Evolutionary conservation across 2,797 vertebrate species (phyloP).

Genomic region (Parambassis ranga): DNA sequence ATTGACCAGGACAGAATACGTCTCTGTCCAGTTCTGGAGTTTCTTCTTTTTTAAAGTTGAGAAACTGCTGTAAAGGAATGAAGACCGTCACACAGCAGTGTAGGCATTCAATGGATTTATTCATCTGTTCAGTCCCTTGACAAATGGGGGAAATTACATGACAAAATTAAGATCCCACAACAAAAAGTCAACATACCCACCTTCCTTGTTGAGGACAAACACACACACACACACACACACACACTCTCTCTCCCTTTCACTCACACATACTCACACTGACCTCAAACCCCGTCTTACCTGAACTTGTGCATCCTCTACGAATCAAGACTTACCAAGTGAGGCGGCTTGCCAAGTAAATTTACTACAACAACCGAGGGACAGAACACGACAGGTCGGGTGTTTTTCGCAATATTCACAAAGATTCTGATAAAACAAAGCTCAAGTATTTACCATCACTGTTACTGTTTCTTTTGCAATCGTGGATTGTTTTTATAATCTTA

Average conservation of each 20-base stretch:
- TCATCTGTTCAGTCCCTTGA: slow-evolving; percentile 90
- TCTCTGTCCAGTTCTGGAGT: too few relatives aligned
- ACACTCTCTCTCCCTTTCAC: neutral
- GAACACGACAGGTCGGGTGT: neutral
- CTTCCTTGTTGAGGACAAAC: slow-evolving; percentile 42
- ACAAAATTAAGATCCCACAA: slow-evolving; percentile 64
- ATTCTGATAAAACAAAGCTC: slow-evolving; percentile 30
- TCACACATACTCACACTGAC: slow-evolving; percentile 25
- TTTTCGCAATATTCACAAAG: slow-evolving; percentile 13
- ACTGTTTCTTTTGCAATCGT: neutral
- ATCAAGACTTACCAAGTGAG: slow-evolving; percentile 53
- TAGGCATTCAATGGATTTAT: slow-evolving; percentile 95
- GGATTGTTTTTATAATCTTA: slow-evolving; percentile 27
- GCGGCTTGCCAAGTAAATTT: slow-evolving; percentile 43
- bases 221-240: neutral
- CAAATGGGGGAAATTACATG: slow-evolving; percentile 77
- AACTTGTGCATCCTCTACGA: slow-evolving; percentile 82
- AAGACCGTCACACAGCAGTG: neutral
- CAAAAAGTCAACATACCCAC: slow-evolving; percentile 60
- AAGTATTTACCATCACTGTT: slow-evolving; percentile 11
- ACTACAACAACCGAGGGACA: slow-evolving; percentile 50
- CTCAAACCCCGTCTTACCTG: slow-evolving; percentile 87
- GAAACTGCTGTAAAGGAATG: neutral
- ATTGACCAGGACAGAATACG: neutral
- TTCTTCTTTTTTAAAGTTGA: neutral